A percentile compares a stretch with the other conserved stretches of the same genome.
Evolutionary conservation across 2,797 vertebrate species (phyloP).

Genomic region (Erithacus rubecula): DNA sequence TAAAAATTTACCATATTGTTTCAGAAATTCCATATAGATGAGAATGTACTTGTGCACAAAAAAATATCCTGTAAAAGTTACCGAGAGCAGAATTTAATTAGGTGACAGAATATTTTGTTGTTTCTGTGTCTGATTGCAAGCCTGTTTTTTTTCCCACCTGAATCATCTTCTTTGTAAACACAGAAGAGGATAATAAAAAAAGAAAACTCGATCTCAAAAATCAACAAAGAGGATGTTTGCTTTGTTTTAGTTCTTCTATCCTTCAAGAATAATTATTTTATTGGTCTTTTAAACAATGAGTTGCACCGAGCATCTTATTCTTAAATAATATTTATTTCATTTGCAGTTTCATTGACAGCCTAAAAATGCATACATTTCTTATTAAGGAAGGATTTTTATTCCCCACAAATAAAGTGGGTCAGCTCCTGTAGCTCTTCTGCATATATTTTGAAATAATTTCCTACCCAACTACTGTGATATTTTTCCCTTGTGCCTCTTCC

Average conservation of each 20-base stretch:
- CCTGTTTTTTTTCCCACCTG: not conserved
- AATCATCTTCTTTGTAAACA: slow-evolving; percentile 9
- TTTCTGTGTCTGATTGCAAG: not conserved
- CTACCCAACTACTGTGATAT: slow-evolving; percentile 40
- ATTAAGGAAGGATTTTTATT: slow-evolving; percentile 23
- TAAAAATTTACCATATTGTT: slow-evolving; percentile 3
- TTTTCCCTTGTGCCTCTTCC: slow-evolving; percentile 42
- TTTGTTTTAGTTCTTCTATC: not conserved
- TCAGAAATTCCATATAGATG: not conserved
- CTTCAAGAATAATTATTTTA: not conserved
- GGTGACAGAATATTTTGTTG: not conserved
- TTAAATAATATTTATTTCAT: slow-evolving; percentile 14
- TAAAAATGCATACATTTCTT: slow-evolving; percentile 21
- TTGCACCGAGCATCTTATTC: not conserved
- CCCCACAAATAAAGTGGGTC: slow-evolving; percentile 53
- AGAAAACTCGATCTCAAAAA: not conserved
- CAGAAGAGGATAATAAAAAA: not conserved
- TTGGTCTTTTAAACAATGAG: slow-evolving; percentile 15
- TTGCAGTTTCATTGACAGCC: not conserved
- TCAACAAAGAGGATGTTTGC: not conserved
- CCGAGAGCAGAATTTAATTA: not conserved
- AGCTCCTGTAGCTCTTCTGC: slow-evolving; percentile 26
- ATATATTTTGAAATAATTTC: slow-evolving; percentile 56
- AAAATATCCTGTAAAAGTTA: not conserved
- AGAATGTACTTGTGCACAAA: not conserved